Conservation (phyloP, 2,797 vertebrate genomes). For the Otolemur crassicaudatus region DNA sequence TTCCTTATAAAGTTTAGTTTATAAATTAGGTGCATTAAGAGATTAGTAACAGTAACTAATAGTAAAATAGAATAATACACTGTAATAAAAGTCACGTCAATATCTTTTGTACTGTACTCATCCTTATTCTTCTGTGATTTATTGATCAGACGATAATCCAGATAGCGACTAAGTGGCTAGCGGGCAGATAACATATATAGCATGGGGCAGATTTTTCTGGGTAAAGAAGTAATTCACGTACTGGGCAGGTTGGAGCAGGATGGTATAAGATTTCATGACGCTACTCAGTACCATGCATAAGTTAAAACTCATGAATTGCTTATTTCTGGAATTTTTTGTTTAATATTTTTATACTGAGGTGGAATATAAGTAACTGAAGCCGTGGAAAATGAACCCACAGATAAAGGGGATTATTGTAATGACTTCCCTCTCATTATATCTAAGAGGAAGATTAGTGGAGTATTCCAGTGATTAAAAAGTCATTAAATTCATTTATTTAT, state of each 20-base stretch:
- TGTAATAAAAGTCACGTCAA: neutral
- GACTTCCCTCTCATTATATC: conserved; percentile 4
- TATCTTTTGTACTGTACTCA: neutral
- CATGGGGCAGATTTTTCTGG: neutral
- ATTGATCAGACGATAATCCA: neutral
- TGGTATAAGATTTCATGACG: neutral
- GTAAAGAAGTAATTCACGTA: neutral
- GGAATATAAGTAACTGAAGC: neutral
- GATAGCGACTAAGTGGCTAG: neutral
- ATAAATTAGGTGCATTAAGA: neutral
- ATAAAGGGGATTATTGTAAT: neutral
- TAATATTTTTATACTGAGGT: neutral
- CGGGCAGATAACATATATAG: neutral
- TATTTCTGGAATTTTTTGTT: neutral
- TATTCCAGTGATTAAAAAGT: neutral
- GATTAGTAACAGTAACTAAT: neutral
- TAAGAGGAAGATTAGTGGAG: neutral
- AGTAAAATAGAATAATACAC: neutral
- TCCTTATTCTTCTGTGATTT: neutral
- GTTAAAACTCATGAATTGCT: neutral
- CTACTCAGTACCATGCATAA: neutral
- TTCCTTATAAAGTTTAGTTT: neutral
- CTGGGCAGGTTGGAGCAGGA: neutral
- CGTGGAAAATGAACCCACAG: neutral
- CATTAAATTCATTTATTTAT: neutral